phyloP scores from a whole-genome alignment of 1,140 invertebrate species.

The Orchesella cincta region DNA sequence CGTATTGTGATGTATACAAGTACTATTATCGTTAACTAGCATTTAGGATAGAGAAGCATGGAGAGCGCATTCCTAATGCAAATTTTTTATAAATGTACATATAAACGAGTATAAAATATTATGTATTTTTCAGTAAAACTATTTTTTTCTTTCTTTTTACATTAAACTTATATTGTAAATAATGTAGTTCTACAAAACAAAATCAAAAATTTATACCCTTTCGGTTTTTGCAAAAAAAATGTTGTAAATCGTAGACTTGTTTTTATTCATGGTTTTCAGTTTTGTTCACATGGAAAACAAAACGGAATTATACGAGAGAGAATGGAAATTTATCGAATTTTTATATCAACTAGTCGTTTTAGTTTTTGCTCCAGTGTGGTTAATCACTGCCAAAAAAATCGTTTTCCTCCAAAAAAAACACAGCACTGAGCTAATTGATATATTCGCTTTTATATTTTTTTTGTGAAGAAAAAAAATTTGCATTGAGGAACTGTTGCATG shows the following conservation, averaged over 20 bases:
- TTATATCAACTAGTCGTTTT: not conserved
- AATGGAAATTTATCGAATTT: not conserved
- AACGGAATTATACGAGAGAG: not conserved
- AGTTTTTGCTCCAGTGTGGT: too few relatives aligned
- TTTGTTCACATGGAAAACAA: slow-evolving; percentile 9
- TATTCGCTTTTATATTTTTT: too few relatives aligned
- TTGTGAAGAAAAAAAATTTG: slow-evolving; percentile 16
- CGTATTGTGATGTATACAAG: not conserved
- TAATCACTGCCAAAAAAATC: not conserved
- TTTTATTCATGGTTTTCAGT: not conserved
- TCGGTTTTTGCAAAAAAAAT: not conserved
- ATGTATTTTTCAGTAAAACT: not conserved
- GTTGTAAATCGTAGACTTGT: not conserved
- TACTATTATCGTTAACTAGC: too few relatives aligned
- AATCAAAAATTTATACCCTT: not conserved
- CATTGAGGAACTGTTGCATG: slow-evolving; percentile 4
- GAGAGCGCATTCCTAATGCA: slow-evolving; percentile 17
- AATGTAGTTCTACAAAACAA: not conserved
- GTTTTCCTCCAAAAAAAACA: not conserved
- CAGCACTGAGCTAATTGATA: not conserved
- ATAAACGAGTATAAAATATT: not conserved
- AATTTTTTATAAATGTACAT: slow-evolving; percentile 6
- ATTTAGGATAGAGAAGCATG: not conserved
- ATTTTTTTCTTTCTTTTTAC: not conserved
- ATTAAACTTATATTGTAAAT: not conserved